phyloP scores from a whole-genome alignment of 2,888 invertebrate genomes.

The Megaustenia siamemsis region DNA sequence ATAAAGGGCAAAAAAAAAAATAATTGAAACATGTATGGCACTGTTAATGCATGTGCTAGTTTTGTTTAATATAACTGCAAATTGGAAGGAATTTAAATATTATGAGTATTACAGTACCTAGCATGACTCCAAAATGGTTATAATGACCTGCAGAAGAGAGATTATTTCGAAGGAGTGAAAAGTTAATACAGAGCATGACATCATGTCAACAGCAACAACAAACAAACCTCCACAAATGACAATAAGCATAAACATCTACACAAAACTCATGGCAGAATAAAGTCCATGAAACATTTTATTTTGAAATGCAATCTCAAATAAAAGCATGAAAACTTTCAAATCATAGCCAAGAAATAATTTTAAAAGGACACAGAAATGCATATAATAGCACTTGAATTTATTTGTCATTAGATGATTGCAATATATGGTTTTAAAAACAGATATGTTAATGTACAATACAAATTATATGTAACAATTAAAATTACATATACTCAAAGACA shows the following conservation, averaged over 20 bases:
- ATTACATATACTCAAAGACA: no score
- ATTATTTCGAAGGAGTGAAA: constrained; percentile 37
- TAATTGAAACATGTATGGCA: constrained; percentile 18
- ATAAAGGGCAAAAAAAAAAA: constrained; percentile 12
- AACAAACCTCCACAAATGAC: not conserved
- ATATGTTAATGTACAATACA: no score
- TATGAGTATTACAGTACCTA: constrained; percentile 56
- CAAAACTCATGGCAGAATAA: not conserved
- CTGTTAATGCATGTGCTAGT: constrained; percentile 19
- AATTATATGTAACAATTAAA: no score
- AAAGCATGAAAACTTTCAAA: not conserved
- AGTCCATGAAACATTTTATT: not conserved
- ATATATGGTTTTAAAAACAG: no score
- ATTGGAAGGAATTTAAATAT: constrained; percentile 32
- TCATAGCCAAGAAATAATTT: no score
- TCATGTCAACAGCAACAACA: not conserved
- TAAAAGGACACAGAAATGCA: no score
- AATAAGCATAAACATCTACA: constrained; percentile 10
- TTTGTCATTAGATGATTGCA: no score
- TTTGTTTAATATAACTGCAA: constrained; percentile 22
- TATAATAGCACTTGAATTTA: no score
- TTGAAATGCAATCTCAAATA: not conserved
- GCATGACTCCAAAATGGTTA: constrained; percentile 60
- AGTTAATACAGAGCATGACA: constrained; percentile 42
- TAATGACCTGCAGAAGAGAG: constrained; percentile 60